Percentiles rank a stretch among this genome's conserved stretches.
These are phyloP conservation scores for Solen grandis DNA, from an alignment of 1,140 invertebrate species.

Conservation along the genomic window DNA sequence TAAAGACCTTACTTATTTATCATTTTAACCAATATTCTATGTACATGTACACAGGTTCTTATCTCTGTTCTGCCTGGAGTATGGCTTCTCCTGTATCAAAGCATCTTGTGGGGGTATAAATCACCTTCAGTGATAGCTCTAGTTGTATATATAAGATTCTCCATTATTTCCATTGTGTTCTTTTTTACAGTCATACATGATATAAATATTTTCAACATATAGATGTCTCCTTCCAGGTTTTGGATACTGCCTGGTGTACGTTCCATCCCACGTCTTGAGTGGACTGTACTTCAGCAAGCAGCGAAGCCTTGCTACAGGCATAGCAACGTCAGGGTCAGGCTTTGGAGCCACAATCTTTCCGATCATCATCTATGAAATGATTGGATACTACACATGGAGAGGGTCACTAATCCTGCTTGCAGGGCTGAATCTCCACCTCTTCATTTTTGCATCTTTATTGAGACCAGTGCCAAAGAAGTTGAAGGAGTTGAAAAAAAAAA, in stretches of 20 bases:
- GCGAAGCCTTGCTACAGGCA: slow-evolving; percentile 93
- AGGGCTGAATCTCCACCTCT: slow-evolving; percentile 88
- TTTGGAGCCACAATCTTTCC: slow-evolving; percentile 90
- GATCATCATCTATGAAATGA: slow-evolving; percentile 84
- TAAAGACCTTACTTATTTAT: no score
- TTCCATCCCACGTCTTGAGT: slow-evolving; percentile 73
- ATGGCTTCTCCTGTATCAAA: no score
- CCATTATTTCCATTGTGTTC: background rate
- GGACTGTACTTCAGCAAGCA: slow-evolving; percentile 96
- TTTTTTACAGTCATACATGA: background rate
- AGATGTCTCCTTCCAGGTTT: slow-evolving; percentile 61
- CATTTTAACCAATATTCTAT: background rate
- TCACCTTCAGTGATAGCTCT: no score
- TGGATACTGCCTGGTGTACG: slow-evolving; percentile 69
- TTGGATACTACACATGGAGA: slow-evolving; percentile 88
- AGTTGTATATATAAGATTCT: background rate
- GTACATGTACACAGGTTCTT: background rate
- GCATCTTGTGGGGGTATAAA: no score
- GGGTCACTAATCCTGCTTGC: slow-evolving; percentile 91
- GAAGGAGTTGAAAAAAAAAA: background rate
- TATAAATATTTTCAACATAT: slow-evolving; percentile 1
- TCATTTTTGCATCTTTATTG: slow-evolving; percentile 67
- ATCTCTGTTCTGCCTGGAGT: background rate
- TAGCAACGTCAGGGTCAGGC: slow-evolving; percentile 96
- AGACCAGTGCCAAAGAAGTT: slow-evolving; percentile 55